Conservation (phyloP, 2,113 vertebrate genomes). For the Carassius auratus region DNA sequence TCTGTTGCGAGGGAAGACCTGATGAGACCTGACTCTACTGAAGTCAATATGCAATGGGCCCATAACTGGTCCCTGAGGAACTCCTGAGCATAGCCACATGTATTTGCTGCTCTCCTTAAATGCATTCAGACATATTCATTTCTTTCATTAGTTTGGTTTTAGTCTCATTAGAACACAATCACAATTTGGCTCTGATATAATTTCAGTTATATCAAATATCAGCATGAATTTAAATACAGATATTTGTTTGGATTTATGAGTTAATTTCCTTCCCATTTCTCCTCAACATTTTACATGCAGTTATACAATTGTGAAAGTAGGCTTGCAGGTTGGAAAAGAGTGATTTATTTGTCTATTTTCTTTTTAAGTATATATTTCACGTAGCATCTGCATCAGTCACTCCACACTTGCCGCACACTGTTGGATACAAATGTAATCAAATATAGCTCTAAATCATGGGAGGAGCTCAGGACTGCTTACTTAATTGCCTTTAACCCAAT, state of each 20-base stretch:
- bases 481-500: slow-evolving; percentile 74
- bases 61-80: neutral
- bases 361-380: neutral
- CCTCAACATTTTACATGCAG: neutral
- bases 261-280: neutral
- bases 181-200: neutral
- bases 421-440: slow-evolving; percentile 75
- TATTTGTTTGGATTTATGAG: neutral
- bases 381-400: slow-evolving; percentile 5
- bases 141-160: neutral
- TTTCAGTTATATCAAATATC: neutral
- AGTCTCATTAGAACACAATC: neutral
- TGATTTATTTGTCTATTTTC: too few species aligned
- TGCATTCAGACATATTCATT: neutral
- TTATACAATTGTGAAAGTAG: neutral
- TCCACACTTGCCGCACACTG: slow-evolving; percentile 58
- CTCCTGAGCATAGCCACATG: neutral
- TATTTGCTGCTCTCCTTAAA: neutral
- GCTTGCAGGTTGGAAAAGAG: neutral
- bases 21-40: neutral
- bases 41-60: neutral
- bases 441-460: slow-evolving; percentile 60
- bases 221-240: neutral
- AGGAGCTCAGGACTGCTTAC: slow-evolving; percentile 52
- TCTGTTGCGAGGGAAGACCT: neutral